Conservation (phyloP, 2,113 vertebrate species). For the Opisthocomus hoazin region DNA sequence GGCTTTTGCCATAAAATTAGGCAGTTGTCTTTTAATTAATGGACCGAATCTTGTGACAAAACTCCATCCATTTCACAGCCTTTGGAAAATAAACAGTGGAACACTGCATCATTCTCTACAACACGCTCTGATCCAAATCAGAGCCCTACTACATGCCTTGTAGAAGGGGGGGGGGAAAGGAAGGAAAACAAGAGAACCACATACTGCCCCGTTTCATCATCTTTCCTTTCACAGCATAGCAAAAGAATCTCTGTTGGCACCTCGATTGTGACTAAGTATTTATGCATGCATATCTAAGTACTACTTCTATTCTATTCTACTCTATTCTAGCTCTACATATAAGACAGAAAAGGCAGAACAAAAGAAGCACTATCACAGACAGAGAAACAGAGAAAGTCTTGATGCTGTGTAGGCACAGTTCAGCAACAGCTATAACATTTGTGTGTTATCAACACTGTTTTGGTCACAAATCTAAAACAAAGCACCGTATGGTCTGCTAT, state of each 20-base stretch:
- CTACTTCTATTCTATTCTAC: not conserved
- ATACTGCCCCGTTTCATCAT: not conserved
- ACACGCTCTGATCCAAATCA: not conserved
- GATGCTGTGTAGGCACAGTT: not conserved
- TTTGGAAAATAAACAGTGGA: not conserved
- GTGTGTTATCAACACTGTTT: not conserved
- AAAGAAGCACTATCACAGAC: not conserved
- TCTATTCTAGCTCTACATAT: not conserved
- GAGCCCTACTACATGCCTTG: not conserved
- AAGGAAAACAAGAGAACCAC: too few relatives aligned
- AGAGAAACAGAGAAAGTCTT: not conserved
- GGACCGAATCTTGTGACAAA: not conserved
- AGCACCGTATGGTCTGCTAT: fast-evolving
- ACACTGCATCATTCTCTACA: not conserved
- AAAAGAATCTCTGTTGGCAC: not conserved
- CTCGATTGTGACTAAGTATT: not conserved
- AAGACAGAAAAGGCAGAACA: not conserved
- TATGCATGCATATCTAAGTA: not conserved
- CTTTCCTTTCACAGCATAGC: not conserved
- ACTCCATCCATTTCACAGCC: not conserved
- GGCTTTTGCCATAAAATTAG: not conserved
- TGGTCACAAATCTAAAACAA: not conserved
- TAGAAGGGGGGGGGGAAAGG: not conserved
- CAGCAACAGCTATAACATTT: not conserved
- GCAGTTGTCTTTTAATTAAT: not conserved